These are phyloP conservation scores for Lasiurus cinereus DNA, from an alignment of 2,113 vertebrate species.

Conservation along the genomic window DNA sequence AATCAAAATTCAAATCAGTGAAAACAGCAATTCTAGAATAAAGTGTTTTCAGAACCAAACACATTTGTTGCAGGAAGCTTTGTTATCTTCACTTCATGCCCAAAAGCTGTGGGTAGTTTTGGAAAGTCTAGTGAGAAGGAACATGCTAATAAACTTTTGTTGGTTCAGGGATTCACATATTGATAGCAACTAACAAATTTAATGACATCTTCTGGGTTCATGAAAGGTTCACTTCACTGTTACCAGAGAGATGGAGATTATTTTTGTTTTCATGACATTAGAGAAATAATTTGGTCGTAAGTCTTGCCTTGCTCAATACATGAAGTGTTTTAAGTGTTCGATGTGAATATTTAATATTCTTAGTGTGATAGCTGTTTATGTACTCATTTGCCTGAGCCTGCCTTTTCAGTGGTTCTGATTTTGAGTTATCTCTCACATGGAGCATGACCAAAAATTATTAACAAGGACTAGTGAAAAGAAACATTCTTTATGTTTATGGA, in stretches of 20 bases:
- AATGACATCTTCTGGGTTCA: not conserved
- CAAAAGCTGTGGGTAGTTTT: not conserved
- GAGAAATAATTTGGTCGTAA: constrained; percentile 8
- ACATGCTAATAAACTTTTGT: not conserved
- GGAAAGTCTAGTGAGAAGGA: not conserved
- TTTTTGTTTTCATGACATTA: not conserved
- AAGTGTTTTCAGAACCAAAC: not conserved
- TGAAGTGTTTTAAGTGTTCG: not conserved
- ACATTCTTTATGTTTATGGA: not conserved
- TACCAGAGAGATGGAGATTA: not conserved
- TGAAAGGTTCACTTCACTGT: not conserved
- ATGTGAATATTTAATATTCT: not conserved
- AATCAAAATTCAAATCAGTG: constrained; percentile 16
- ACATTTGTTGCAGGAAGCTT: not conserved
- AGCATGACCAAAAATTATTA: not conserved
- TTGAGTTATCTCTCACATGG: not conserved
- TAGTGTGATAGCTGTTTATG: not conserved
- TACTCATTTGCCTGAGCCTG: not conserved
- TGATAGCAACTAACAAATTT: not conserved
- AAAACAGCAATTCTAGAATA: not conserved
- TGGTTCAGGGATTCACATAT: not conserved
- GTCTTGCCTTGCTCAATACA: not conserved
- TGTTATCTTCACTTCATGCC: not conserved
- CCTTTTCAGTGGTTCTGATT: not conserved
- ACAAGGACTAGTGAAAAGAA: not conserved